phyloP scores from a whole-genome alignment of 2,797 vertebrate species.

The Perodicticus potto region DNA sequence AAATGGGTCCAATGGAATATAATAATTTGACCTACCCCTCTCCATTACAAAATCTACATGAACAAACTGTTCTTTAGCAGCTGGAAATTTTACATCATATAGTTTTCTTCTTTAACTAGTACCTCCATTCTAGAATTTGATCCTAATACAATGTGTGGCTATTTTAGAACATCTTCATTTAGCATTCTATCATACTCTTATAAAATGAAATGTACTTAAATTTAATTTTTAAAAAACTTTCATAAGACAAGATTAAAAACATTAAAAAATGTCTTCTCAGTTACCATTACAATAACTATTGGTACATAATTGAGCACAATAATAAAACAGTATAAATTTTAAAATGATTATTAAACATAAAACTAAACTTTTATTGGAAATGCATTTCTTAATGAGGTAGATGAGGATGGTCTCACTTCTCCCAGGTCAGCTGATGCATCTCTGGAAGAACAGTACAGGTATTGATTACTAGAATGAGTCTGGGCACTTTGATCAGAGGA shows the following conservation, averaged over 20 bases:
- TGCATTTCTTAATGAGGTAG: background rate
- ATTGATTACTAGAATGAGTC: background rate
- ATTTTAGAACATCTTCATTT: slow-evolving; percentile 4
- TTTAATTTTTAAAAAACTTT: background rate
- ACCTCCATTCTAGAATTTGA: background rate
- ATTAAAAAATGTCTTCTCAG: background rate
- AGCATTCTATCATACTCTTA: background rate
- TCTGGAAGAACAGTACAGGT: background rate
- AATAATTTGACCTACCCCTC: background rate
- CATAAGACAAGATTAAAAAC: background rate
- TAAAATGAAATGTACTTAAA: slow-evolving; percentile 9
- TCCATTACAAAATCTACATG: background rate
- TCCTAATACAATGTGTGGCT: background rate
- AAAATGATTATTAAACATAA: slow-evolving; percentile 19
- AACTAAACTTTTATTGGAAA: slow-evolving; percentile 27
- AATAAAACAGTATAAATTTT: slow-evolving; percentile 2
- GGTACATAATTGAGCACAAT: background rate
- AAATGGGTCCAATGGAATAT: background rate
- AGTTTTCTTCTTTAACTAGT: background rate
- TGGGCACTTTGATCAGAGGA: background rate
- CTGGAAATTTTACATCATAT: background rate
- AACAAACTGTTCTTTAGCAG: slow-evolving; percentile 29
- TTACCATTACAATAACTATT: background rate
- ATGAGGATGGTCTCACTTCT: background rate
- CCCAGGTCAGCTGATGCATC: background rate